Evolutionary conservation across 2,888 invertebrate genomes (phyloP).

Genomic region (Drosophila trichaetosa): DNA sequence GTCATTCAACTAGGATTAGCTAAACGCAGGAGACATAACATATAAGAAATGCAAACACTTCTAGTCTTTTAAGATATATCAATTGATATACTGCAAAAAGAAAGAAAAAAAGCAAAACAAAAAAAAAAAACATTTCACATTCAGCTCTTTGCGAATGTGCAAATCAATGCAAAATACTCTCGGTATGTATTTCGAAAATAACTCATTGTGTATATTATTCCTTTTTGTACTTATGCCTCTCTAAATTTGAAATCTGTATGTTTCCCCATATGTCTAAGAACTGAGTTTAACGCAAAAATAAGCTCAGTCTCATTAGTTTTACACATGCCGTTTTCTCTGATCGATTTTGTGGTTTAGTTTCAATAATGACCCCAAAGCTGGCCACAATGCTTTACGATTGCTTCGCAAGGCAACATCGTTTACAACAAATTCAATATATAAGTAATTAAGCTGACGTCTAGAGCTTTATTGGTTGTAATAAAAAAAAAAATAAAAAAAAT

Average conservation of each 20-base stretch:
- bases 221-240: constrained; percentile 35
- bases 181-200: constrained; percentile 14
- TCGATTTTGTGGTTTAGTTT: constrained; percentile 9
- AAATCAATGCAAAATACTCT: constrained; percentile 18
- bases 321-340: not conserved
- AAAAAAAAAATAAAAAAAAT: constrained; percentile 17
- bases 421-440: constrained; percentile 36
- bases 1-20: constrained; percentile 41
- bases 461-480: constrained; percentile 73
- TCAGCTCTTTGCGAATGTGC: constrained; percentile 10
- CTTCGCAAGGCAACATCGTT: constrained; percentile 2
- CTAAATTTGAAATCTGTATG: constrained; percentile 37
- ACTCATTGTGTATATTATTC: constrained; percentile 39
- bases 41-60: constrained; percentile 39
- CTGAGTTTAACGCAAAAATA: constrained; percentile 32
- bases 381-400: constrained; percentile 8
- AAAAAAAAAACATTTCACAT: constrained; percentile 20
- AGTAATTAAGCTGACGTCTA: constrained; percentile 48
- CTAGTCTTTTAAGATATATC: constrained; percentile 60
- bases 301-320: constrained; percentile 22
- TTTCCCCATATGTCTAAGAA: constrained; percentile 44
- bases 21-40: constrained; percentile 15
- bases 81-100: constrained; percentile 20
- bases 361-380: constrained; percentile 6
- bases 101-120: not conserved